Evolutionary conservation across 2,113 vertebrate species (phyloP).

Genomic region (Kryptolebias marmoratus): DNA sequence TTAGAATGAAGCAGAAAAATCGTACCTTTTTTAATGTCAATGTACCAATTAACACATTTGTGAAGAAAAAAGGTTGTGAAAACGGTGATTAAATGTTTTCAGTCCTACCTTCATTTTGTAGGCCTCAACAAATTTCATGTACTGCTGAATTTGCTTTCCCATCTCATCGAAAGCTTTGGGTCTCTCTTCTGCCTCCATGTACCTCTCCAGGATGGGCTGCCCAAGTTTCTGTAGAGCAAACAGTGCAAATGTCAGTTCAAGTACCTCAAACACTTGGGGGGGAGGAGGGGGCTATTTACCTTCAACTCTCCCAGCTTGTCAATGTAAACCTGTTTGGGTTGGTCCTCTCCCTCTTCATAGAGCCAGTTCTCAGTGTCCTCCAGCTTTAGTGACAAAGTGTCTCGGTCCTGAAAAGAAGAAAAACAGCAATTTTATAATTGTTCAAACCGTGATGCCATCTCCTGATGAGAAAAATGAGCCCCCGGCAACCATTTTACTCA

Average conservation of each 20-base stretch:
- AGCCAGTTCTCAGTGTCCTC: constrained; percentile 97
- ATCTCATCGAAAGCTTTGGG: constrained; percentile 96
- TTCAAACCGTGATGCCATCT: background rate
- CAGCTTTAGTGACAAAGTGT: constrained; percentile 88
- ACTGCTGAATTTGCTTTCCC: constrained; percentile 95
- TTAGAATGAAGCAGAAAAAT: no score
- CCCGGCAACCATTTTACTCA: constrained; percentile 65
- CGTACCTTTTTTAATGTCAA: no score
- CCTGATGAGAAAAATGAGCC: background rate
- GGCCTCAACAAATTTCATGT: constrained; percentile 92
- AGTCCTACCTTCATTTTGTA: constrained; percentile 91
- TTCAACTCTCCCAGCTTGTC: constrained; percentile 93
- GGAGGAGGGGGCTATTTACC: constrained; percentile 70
- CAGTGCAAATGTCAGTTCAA: background rate
- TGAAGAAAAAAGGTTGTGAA: background rate
- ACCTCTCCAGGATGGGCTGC: constrained; percentile 91
- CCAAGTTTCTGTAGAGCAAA: constrained; percentile 83
- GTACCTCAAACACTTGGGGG: background rate
- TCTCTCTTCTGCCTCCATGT: constrained; percentile 91
- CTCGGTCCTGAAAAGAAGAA: constrained; percentile 83
- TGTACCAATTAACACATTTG: no score
- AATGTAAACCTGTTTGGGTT: constrained; percentile 96
- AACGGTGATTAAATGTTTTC: no score
- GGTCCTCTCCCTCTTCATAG: constrained; percentile 98
- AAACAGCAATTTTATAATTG: background rate